A percentile compares a stretch with the other conserved stretches of the same genome.
These are phyloP conservation scores for Tachina grossa DNA, from an alignment of 2,888 invertebrate species.

Conservation along the genomic window DNA sequence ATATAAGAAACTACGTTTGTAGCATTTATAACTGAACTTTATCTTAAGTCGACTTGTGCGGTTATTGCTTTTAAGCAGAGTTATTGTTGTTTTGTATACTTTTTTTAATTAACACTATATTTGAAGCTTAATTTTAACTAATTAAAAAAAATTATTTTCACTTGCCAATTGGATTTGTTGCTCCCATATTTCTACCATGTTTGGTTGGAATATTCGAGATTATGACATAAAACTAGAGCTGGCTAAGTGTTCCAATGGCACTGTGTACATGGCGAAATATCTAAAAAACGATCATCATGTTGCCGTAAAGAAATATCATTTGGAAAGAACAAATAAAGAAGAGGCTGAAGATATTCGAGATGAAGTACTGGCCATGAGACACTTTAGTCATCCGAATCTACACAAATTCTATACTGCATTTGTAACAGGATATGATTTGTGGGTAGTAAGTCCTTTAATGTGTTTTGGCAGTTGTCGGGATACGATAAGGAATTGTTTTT, in stretches of 20 bases:
- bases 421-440: slow-evolving; percentile 90
- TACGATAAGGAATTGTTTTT: slow-evolving; percentile 90
- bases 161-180: background rate
- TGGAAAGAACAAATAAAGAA: slow-evolving; percentile 86
- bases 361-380: slow-evolving; percentile 90
- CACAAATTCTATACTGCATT: slow-evolving; percentile 90
- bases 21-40: no score
- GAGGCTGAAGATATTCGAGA: slow-evolving; percentile 86
- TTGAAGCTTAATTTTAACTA: background rate
- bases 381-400: slow-evolving; percentile 91
- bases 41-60: no score
- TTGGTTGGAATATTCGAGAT: slow-evolving; percentile 85
- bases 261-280: slow-evolving; percentile 88
- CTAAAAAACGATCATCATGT: slow-evolving; percentile 87
- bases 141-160: background rate
- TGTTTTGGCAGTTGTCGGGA: slow-evolving; percentile 92
- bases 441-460: slow-evolving; percentile 92
- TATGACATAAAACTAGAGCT: slow-evolving; percentile 88
- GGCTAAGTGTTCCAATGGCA: slow-evolving; percentile 88
- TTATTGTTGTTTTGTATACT: slow-evolving; percentile 11
- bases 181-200: slow-evolving; percentile 81
- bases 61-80: background rate
- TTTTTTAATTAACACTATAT: slow-evolving; percentile 17
- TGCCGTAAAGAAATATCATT: slow-evolving; percentile 89
- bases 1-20: no score